Evolutionary conservation across 2,888 invertebrate genomes (phyloP), one percentile per base, ranked within the genome.

Genomic region (Nomada goodeniana): DNA sequence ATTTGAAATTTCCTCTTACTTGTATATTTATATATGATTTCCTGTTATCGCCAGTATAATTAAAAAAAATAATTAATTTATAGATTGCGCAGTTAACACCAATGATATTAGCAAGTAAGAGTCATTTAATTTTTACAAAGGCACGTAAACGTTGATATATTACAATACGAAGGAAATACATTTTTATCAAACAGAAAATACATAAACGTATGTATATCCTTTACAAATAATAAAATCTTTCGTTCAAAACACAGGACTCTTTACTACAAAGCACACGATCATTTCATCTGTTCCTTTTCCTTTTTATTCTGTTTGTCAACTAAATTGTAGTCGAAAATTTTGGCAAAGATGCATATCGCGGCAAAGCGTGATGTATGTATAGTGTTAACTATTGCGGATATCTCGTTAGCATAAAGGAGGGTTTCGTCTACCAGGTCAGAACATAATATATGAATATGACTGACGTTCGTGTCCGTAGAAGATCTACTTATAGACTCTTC

Each of bases 401-500:
- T 81, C 92, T 92, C 91, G 91, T 92, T 92, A 92, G 90, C 86
- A 84, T 85, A 87, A 90, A 88, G 85, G 84, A 89, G 89, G 85
- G 85, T 88, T 84, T 84, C 87, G 86, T 84, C 84, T 63, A 77
- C 77, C 80, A 64, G 80, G 81, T 80, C 84, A 88, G 90, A 88
- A 88, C 89, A 89, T 92, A 92, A 92, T 92, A 88, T 90, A 91
- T 89, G 91, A 90, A 92, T 92, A 91, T 92, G 92, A 93, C 87
- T 91, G 92, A 92, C 91, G 91, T 89, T 87, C 87, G 88, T 88
- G 89, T 88, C 89, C 88, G 89, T 87, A 82, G 84, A 80, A 78
- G 86, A 89, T 92, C 93, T 92, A 93, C 92, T 93, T 93, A 93
- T 93, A 93, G 93, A 92, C 90, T 83, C 89, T 91, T 93, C 93